A percentile compares a stretch with the other conserved stretches of the same genome.
These are phyloP conservation scores for Rhodinocichla rosea DNA, from an alignment of 2,113 vertebrate genomes.

Conservation along the genomic window DNA sequence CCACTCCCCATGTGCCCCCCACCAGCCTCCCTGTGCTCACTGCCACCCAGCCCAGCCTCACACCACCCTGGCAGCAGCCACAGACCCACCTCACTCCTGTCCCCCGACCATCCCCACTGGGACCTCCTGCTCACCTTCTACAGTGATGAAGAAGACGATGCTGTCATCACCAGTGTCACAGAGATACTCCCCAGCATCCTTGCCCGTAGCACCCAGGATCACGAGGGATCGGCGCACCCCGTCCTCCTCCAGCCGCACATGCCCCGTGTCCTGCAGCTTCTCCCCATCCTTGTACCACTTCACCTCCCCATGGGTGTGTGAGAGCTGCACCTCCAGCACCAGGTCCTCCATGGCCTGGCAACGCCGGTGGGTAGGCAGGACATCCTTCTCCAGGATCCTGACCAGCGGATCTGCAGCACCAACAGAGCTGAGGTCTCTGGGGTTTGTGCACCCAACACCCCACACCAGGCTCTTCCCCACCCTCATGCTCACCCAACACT, in stretches of 20 bases:
- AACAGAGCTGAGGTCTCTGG: background rate
- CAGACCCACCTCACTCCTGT: background rate
- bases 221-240: conserved; percentile 81
- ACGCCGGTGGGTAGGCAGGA: conserved; percentile 64
- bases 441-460: background rate
- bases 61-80: background rate
- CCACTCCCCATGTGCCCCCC: background rate
- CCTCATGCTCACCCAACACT: conserved; percentile 78
- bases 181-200: conserved; percentile 88
- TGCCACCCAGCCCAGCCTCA: background rate
- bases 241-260: conserved; percentile 82
- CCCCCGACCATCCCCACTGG: accelerated
- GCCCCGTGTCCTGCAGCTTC: conserved; percentile 80
- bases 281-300: conserved; percentile 91
- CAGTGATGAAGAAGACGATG: conserved; percentile 80
- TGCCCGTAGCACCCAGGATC: conserved; percentile 74
- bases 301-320: conserved; percentile 74
- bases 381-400: conserved; percentile 76
- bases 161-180: conserved; percentile 84
- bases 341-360: conserved; percentile 83
- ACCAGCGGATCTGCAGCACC: conserved; percentile 78
- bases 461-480: background rate
- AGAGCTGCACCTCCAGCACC: conserved; percentile 83
- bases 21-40: background rate
- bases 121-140: conserved; percentile 74